Base-by-base conservation (phyloP, 2,888 invertebrate genomes). In the Cynaeus angustus region DNA sequence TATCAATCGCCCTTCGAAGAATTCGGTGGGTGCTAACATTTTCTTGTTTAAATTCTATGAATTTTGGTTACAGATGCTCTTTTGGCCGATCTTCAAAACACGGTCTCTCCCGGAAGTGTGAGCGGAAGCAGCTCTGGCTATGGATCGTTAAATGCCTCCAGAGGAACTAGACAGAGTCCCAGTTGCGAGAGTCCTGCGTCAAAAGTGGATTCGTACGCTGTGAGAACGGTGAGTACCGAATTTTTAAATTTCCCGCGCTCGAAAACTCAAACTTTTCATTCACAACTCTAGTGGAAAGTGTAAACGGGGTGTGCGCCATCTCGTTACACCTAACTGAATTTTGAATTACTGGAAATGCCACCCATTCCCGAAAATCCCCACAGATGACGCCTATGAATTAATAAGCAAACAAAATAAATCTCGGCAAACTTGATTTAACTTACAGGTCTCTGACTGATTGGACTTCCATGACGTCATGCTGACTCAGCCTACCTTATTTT, bases 41-140 rank as follows among this genome's bases (percentile, higher is more conserved):
- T 12, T 37, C 7, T 21, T 4, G n/a, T 48, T 12, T 21, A 21
- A 21, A 21, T 21, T 21, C 21, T 21, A 21, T 4, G 21, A n/a
- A 21, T 21, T 21, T 21, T 21, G 21, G 4, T 78, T 50, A 53
- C 89, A 98, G 98, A 98, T 89, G 97, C 98, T 72, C 88, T 98
- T 76, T 89, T 98, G 81, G 97, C 97, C 68, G 98, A 98, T 84
- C 90, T 98, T 68, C 98, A 98, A 86, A 97, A 97, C 81, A 98
- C 98, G 7, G 94, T 97, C 77, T 93, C 95, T 7, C 82, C 83
- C 3, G 83, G 84, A 10, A 79, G 83, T 50, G 80, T 82, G 45
- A 85, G 84, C 76, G 85, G 83, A 55, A 78, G 82, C 66, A 88
- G 90, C 3, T 89, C 91, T 1, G 92, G 92, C 26, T 94, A 94